Percentiles rank a stretch among this genome's conserved stretches.
phyloP scores from a whole-genome alignment of 2,113 vertebrate species.

The Cyanocitta stelleri region DNA sequence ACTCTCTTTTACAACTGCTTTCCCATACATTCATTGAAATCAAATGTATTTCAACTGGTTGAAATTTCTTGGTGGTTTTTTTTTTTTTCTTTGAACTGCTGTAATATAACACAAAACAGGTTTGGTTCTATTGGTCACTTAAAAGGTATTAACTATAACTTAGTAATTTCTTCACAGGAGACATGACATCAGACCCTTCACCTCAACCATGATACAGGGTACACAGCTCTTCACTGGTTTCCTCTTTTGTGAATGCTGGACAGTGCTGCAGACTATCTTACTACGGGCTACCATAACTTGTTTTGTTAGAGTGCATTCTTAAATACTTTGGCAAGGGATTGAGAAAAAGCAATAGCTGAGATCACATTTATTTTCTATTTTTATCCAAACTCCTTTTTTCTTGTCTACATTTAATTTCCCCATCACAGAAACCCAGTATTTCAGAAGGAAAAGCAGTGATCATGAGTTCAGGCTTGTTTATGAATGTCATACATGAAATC shows the following conservation, averaged over 20 bases:
- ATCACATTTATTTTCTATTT: not conserved
- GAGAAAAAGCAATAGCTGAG: not conserved
- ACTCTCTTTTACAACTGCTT: constrained; percentile 41
- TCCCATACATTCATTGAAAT: not conserved
- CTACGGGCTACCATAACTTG: not conserved
- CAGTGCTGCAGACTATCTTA: not conserved
- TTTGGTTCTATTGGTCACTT: constrained; percentile 47
- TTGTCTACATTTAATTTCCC: not conserved
- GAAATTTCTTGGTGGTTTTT: not conserved
- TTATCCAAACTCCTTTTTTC: not conserved
- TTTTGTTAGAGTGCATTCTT: not conserved
- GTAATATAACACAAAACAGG: constrained; percentile 60
- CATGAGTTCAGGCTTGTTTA: not conserved
- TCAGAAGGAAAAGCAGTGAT: not conserved
- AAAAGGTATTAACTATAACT: constrained; percentile 60
- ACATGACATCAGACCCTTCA: not conserved
- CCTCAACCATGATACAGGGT: not conserved
- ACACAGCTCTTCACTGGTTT: not conserved
- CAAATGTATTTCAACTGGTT: constrained; percentile 21
- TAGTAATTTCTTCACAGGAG: constrained; percentile 31
- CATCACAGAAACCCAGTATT: not conserved
- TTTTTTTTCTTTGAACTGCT: constrained; percentile 53
- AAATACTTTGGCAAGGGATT: not conserved
- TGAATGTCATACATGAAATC: no score
- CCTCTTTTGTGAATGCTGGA: not conserved